Evolutionary conservation across 2,113 vertebrate genomes (phyloP), one percentile per base, ranked within the genome.

Genomic region (Empidonax traillii): DNA sequence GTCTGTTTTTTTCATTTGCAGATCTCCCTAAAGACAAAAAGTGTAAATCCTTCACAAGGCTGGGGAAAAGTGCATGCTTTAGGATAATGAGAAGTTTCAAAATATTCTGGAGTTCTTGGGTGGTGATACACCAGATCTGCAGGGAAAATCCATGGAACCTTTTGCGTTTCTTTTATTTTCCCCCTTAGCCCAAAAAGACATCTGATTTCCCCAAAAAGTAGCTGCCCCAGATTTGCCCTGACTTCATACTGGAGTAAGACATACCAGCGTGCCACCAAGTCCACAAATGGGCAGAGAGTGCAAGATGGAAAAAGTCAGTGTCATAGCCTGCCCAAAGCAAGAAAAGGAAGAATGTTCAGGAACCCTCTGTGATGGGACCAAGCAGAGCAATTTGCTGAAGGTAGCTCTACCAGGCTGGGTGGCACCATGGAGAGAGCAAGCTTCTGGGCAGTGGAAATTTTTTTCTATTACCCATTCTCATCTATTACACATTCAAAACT

Each of bases 341-440:
- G 66, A 44, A 44, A 39, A 47, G 7, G 13, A 69, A 46, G 27
- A 62, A 31, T 10, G 10, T 46, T 67, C 37, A 47, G 43, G 12
- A 94, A 3, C 9, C 13, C 15, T 53, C 28, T 46, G 23, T 18
- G 17, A 15, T 56, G 51, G 12, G 13, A 69, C 22, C 37, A 46
- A 87, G 61, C 7, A 73, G 30, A 82, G 35, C 43, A 39, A 28
- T 1, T 1, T 31, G 25, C 51, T 74, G 44, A 74, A 80, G 37
- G 17, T 41, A 81, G 8, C 13, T 62, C n/a, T 46, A 21, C 18
- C 18, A 63, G 43, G 14, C 33, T 77, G 41, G 24, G 39, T 43
- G 35, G n/a, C 41, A 81, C 6, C 18, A 8, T 0, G 0, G 28
- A 47, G 27, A 51, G 4, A 51, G 4, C 0, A 0, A 85, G 19